phyloP scores from a whole-genome alignment of 2,888 invertebrate species.

The Diarsia dahlii region DNA sequence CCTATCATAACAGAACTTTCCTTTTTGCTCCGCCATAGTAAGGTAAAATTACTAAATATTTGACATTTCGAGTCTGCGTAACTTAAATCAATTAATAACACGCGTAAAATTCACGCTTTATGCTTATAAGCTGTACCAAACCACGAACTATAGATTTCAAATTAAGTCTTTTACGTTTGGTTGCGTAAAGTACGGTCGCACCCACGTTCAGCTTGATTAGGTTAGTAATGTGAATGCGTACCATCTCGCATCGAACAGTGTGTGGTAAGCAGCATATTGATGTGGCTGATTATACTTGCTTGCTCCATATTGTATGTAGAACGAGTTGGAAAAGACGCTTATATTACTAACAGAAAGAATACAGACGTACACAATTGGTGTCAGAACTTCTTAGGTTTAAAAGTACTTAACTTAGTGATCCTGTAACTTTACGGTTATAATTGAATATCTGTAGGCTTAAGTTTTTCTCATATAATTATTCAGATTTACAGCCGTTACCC shows the following conservation, averaged over 20 bases:
- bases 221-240: constrained; percentile 28
- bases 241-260: constrained; percentile 8
- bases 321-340: background rate
- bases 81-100: too few species aligned
- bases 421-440: background rate
- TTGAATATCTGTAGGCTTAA: too few species aligned
- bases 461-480: too few species aligned
- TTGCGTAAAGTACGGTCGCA: constrained; percentile 42
- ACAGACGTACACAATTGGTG: background rate
- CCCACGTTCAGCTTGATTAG: constrained; percentile 41
- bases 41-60: too few species aligned
- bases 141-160: constrained; percentile 26
- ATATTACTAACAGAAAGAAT: background rate
- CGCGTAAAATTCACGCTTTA: background rate
- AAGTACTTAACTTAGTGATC: too few species aligned
- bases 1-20: too few species aligned
- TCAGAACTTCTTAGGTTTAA: too few species aligned
- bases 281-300: constrained; percentile 1
- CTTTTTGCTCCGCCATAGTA: too few species aligned
- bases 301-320: background rate
- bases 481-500: background rate
- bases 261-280: constrained; percentile 26
- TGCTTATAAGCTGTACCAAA: background rate
- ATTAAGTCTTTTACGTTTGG: constrained; percentile 32
- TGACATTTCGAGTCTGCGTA: too few species aligned